These are phyloP conservation scores for Xylota sylvarum DNA, from an alignment of 2,888 invertebrate species.

Conservation along the genomic window DNA sequence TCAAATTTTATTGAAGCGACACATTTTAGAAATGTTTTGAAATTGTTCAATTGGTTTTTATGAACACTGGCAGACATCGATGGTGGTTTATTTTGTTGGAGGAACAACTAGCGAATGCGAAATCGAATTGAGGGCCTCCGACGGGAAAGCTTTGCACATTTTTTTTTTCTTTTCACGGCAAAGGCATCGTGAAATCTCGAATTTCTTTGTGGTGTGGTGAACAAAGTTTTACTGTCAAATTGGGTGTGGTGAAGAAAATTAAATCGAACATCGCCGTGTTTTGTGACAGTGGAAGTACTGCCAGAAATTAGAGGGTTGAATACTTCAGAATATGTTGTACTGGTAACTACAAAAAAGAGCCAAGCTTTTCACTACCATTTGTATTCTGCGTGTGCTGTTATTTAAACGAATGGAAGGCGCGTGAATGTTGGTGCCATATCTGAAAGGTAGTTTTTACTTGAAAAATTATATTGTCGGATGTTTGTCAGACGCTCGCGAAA, in stretches of 20 bases:
- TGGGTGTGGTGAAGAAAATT: neutral
- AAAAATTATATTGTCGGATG: too few relatives aligned
- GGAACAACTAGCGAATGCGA: slow-evolving; percentile 72
- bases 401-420: too few relatives aligned
- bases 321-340: too few relatives aligned
- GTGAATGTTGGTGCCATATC: too few relatives aligned
- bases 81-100: slow-evolving; percentile 71
- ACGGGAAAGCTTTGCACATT: slow-evolving; percentile 44
- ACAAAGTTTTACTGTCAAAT: neutral
- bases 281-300: neutral
- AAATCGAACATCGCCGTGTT: neutral
- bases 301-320: neutral
- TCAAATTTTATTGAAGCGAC: slow-evolving; percentile 72
- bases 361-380: too few relatives aligned
- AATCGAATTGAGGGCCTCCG: slow-evolving; percentile 34
- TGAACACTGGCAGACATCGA: slow-evolving; percentile 75
- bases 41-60: slow-evolving; percentile 69
- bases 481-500: too few relatives aligned
- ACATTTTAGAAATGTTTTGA: slow-evolving; percentile 73
- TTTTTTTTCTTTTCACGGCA: slow-evolving; percentile 1
- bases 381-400: too few relatives aligned
- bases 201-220: slow-evolving; percentile 15
- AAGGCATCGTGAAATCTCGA: slow-evolving; percentile 5
- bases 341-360: too few relatives aligned
- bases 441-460: too few relatives aligned